These are phyloP conservation scores for Cherax quadricarinatus DNA, from an alignment of 1,140 invertebrate species.

Conservation along the genomic window DNA sequence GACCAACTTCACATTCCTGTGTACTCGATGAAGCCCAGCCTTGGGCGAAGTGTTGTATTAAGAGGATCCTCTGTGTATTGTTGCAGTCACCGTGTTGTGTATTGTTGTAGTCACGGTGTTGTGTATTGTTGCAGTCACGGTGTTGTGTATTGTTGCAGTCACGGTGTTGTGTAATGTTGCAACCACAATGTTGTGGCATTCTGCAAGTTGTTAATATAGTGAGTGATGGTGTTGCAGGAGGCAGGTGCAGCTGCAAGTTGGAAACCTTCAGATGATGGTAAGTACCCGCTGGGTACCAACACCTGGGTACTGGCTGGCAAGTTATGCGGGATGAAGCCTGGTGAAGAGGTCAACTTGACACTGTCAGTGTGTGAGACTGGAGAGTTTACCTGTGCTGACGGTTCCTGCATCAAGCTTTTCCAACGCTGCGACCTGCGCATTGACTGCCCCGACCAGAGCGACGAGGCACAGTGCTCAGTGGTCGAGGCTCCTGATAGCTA, in stretches of 20 bases:
- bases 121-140: no score
- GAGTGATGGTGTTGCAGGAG: background rate
- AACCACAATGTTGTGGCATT: no score
- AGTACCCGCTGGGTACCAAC: conserved; percentile 59
- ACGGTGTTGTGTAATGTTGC: no score
- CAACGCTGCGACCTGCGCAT: conserved; percentile 88
- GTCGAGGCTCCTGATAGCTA: conserved; percentile 51
- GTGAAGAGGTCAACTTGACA: conserved; percentile 55
- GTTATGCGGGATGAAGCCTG: conserved; percentile 9
- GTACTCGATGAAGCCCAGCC: no score
- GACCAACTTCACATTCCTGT: no score
- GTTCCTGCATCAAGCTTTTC: conserved; percentile 90
- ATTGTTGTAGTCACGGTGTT: no score
- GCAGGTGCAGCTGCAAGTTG: background rate
- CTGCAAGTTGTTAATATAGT: background rate
- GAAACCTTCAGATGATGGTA: background rate
- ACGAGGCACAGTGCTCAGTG: conserved; percentile 88
- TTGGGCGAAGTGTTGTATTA: no score
- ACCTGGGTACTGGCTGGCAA: conserved; percentile 22
- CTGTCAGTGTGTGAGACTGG: conserved; percentile 82
- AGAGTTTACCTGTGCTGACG: conserved; percentile 93
- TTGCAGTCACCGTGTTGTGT: no score
- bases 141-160: no score
- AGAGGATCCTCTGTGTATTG: no score
- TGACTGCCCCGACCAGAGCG: conserved; percentile 91